phyloP scores from a whole-genome alignment of 2,113 vertebrate genomes.

The Neofelis nebulosa region DNA sequence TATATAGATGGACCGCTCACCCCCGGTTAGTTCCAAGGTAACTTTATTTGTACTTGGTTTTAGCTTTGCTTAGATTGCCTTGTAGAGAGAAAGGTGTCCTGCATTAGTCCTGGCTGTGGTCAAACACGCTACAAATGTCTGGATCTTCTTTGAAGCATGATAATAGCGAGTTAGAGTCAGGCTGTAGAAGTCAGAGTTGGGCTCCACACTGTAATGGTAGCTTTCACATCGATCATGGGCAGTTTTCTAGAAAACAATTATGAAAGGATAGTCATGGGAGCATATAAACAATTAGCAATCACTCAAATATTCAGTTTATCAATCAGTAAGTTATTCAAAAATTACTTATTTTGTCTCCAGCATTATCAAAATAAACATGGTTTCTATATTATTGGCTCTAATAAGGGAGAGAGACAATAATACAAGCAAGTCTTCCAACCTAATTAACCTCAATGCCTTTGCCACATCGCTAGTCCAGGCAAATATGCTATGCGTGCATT shows the following conservation, averaged over 20 bases:
- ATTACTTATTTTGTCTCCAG: background rate
- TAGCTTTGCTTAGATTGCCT: background rate
- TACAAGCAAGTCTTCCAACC: background rate
- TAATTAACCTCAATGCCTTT: background rate
- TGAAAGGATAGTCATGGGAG: background rate
- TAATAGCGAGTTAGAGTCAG: background rate
- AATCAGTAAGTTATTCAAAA: background rate
- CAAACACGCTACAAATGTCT: background rate
- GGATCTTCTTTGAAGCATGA: background rate
- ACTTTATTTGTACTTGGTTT: slow-evolving; percentile 4
- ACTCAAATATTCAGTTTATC: background rate
- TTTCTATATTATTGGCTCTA: background rate
- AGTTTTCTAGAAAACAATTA: slow-evolving; percentile 24
- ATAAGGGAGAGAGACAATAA: background rate
- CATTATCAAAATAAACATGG: background rate
- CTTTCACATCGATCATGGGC: background rate
- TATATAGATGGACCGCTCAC: background rate
- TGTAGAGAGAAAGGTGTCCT: background rate
- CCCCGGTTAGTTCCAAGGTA: background rate
- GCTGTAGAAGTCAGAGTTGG: background rate
- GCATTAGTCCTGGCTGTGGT: background rate
- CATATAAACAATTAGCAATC: background rate
- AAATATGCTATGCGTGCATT: background rate
- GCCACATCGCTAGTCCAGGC: background rate
- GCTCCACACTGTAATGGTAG: background rate